Evolutionary conservation across 2,888 invertebrate species (phyloP), one percentile per base, ranked within the genome.

Genomic region (Congeria kusceri): DNA sequence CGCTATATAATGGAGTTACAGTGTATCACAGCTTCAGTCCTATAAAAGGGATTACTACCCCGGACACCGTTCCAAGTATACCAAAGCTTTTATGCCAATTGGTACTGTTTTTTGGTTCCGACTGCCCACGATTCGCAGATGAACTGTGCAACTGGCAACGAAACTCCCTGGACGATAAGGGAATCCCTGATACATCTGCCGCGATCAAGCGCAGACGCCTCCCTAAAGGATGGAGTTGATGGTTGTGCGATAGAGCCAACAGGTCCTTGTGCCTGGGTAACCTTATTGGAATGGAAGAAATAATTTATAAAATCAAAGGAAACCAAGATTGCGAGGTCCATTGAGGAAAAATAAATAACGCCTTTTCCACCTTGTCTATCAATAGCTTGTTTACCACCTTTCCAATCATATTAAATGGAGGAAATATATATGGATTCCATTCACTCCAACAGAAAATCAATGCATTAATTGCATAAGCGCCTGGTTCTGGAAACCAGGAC

Each of bases 301-400:
- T 47, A 32, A 44, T 44, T 27, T 65, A 53, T n/a, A 73, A 58
- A 13, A 82, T 13, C n/a, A 74, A 7, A 47, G 83, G 72, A 77
- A 81, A 85, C 80, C 79, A 85, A 49, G 56, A 20, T 47, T 81
- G 83, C 13, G 75, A 67, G 61, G 11, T 29, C 81, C 83, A 83
- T 47, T 61, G 49, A 25, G 80, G 81, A 23, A 77, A 39, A 28
- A 83, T 61, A 3, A 75, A 27, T 15, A 81, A 66, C 20, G 71
- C 76, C 49, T 59, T 64, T 5, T 79, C 66, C 9, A 77, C 80
- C 9, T 79, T 46, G 32, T 85, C 79, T 47, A 64, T n/a, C 3
- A 64, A 15, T 20, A 83, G 29, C 49, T 80, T 83, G 20, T 77
- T 73, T 0, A 85, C 3, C 11, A 76, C 73, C 32, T 75, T 79